Base-by-base conservation (phyloP, 2,797 vertebrate genomes). In the Zalophus californianus region DNA sequence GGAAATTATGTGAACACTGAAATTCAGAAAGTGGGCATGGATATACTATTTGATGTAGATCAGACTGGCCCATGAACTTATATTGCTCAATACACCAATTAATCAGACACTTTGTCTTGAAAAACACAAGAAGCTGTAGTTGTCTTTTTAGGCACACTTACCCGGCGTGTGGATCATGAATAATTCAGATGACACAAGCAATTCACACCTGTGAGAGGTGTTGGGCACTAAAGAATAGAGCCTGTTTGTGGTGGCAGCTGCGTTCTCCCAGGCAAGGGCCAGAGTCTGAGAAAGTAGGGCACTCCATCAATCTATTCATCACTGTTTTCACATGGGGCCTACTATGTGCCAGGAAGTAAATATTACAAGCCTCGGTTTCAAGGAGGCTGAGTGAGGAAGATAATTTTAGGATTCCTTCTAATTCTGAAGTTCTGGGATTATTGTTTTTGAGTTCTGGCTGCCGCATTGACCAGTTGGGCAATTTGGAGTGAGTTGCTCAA, bases 121-220 rank as follows among this genome's bases (percentile, higher is more conserved):
- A 94, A 98, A 95, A 86, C 66, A 90, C n/a, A 23, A 86, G 48
- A 96, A 86, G 44, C 78, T 48, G 9, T 86, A 52, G 56, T 94
- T 97, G 88, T 96, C 85, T 92, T 62, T 93, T 91, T 83, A 96
- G 92, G 68, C 92, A 96, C 83, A 86, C 48, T 97, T 95, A 89
- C 54, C 35, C 88, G 72, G 89, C 60, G 38, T 94, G 88, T 77
- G 80, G 79, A 38, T 97, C 94, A 97, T 98, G 97, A 98, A 97
- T 98, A 97, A 98, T 97, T 96, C 98, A 98, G 95, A 91, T 5
- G 66, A 89, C 20, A 82, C 77, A 91, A 92, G 88, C 92, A 97
- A 92, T 98, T 97, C 97, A 97, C 97, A 97, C 96, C 96, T 98
- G 88, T 52, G 95, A 94, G 87, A 97, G 62, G 97, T 97, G 97